Conservation (phyloP, 2,888 invertebrate species). For the Drosophila nigricruria region DNA sequence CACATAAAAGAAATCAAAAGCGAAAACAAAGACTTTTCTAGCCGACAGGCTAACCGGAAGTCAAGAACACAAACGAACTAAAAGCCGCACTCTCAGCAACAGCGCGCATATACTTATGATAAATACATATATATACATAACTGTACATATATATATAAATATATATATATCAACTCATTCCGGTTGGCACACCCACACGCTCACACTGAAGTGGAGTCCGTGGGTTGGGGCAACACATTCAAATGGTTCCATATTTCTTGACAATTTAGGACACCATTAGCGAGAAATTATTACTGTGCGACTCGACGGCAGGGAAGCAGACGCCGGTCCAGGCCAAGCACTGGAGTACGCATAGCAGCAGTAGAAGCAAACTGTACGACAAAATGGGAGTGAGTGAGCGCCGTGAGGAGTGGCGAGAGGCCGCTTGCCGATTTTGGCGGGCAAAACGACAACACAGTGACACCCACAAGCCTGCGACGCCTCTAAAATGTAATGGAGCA, state of each 20-base stretch:
- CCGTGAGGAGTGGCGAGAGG: neutral
- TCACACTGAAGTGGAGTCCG: constrained; percentile 20
- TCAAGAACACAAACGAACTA: constrained; percentile 79
- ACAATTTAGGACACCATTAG: constrained; percentile 83
- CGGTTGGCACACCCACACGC: constrained; percentile 60
- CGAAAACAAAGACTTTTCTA: constrained; percentile 67
- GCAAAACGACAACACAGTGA: constrained; percentile 62
- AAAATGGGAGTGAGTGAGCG: constrained; percentile 1
- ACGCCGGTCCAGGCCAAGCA: constrained; percentile 24
- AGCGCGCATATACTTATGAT: constrained; percentile 35
- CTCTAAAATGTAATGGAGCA: constrained; percentile 42
- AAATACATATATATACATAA: constrained; percentile 22
- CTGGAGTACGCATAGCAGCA: constrained; percentile 36
- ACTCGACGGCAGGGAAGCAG: constrained; percentile 29
- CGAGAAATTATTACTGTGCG: constrained; percentile 79
- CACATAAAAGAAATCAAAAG: constrained; percentile 36
- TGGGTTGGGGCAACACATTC: constrained; percentile 58
- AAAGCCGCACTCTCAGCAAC: constrained; percentile 76
- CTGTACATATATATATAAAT: constrained; percentile 13
- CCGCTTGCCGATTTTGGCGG: constrained; percentile 49
- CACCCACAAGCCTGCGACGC: constrained; percentile 45
- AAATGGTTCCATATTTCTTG: constrained; percentile 81
- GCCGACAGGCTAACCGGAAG: constrained; percentile 74
- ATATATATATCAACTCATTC: constrained; percentile 32
- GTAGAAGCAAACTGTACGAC: neutral